Evolutionary conservation across 2,797 vertebrate species (phyloP), one percentile per base, ranked within the genome.

Genomic region (Oreochromis grahami): DNA sequence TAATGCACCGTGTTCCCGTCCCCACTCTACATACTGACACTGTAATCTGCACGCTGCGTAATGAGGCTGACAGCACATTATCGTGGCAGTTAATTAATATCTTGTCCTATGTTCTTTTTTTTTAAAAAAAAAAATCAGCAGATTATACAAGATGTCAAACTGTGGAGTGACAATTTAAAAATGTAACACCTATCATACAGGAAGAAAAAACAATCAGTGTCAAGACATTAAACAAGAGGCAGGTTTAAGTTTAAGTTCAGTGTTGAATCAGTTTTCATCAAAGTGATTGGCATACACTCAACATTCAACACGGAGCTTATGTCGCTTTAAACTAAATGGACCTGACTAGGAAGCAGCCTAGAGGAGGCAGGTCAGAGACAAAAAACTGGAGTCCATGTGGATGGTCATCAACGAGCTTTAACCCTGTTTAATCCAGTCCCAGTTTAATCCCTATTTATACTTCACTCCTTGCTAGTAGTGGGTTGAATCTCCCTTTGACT

Each of bases 51-150:
- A 58, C 2, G n/a, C 83, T 84, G 85, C 41, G 82, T 82, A 79
- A 79, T 24, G 80, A 81, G 5, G 85, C 89, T 84, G 88, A 90
- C 78, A 1, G 24, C 26, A 51, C 79, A 56, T 53, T 56, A 38
- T 58, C 14, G 21, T 45, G 43, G 41, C 55, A 65, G 43, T 26
- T 72, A 26, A 76, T 83, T 79, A 41, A 58, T 51, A 36, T 60
- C 65, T 38, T 55, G 29, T 12, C 12, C 65, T 19, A 43, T 50
- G 12, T 12, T 52, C 17, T 17, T 3, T 19, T 1, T 3, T 4
- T 11, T 17, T n/a, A 7, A 38, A n/a, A n/a, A n/a, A n/a, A n/a
- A 13, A 41, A 36, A 63, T 51, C 14, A 24, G 24, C 52, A 53
- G 34, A 76, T 50, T 26, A 68, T 15, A 60, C 14, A 19, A 24